phyloP scores from a whole-genome alignment of 1,140 invertebrate species.

The Drosophila kepulauana region DNA sequence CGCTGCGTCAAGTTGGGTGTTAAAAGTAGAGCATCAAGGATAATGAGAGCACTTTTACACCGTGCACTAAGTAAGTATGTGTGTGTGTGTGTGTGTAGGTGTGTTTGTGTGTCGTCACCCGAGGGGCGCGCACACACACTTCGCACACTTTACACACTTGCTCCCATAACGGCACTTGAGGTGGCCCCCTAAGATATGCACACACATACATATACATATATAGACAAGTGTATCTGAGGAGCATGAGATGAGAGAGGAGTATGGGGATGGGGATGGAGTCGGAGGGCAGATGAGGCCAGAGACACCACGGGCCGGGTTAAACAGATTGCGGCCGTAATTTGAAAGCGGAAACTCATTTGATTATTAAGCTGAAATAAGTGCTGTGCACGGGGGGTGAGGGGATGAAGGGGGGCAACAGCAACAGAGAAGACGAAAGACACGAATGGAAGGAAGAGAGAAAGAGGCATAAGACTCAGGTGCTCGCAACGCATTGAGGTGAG shows the following conservation, averaged over 20 bases:
- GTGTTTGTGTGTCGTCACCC: slow-evolving; percentile 28
- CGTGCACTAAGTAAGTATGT: slow-evolving; percentile 45
- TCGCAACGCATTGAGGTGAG: slow-evolving; percentile 59
- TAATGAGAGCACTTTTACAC: slow-evolving; percentile 76
- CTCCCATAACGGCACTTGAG: slow-evolving; percentile 43
- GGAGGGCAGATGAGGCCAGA: slow-evolving; percentile 10
- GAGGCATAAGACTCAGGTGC: slow-evolving; percentile 30
- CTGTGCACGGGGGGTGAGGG: slow-evolving; percentile 17
- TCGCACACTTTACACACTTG: slow-evolving; percentile 17
- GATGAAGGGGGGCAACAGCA: neutral
- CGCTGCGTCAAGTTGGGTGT: slow-evolving; percentile 54
- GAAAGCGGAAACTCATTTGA: slow-evolving; percentile 82
- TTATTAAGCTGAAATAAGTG: slow-evolving; percentile 83
- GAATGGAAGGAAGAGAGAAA: no score
- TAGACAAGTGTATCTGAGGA: slow-evolving; percentile 52
- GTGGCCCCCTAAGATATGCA: slow-evolving; percentile 37
- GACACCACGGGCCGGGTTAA: slow-evolving; percentile 63
- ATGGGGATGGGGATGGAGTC: no score
- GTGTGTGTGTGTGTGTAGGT: slow-evolving; percentile 10
- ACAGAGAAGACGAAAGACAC: no score
- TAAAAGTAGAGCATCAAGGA: slow-evolving; percentile 78
- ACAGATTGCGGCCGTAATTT: slow-evolving; percentile 83
- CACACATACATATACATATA: slow-evolving; percentile 39
- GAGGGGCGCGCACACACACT: slow-evolving; percentile 22
- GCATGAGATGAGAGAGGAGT: slow-evolving; percentile 1